Base-by-base conservation (phyloP, 2,797 vertebrate species). In the Anguilla obscura region DNA sequence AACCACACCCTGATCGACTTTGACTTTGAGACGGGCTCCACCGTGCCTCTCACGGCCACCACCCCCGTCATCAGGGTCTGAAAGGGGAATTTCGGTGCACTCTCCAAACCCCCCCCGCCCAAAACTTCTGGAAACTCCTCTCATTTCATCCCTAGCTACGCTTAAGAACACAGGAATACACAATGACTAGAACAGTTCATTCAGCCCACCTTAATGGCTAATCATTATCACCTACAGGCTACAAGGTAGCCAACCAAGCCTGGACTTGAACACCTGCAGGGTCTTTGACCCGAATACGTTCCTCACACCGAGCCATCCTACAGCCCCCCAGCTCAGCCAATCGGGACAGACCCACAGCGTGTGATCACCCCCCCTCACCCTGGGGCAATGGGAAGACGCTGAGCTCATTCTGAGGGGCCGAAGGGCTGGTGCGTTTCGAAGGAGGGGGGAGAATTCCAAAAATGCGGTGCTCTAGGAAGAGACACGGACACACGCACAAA, bases 1-100 rank as follows among this genome's bases (percentile, higher is more conserved):
- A 94, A 96, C 88, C 95, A 96, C 84, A 95, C 96, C 5, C 48
- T 96, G 16, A 95, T 97, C 87, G 95, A 97, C 92, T 95, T 96
- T 91, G 96, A 97, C 94, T 97, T 96, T 89, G 97, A 97, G 91
- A 96, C 96, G 0, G 95, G 97, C 88, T 97, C 97, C 89, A 96
- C 96, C 88, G 94, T 95, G 56, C 96, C 96, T 87, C 96, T 97
- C 69, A 97, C 96, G 0, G 91, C 94, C 16, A 90, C 95, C 85
- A 93, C 94, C 0, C 94, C 96, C 1, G 89, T 89, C 9, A 94
- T 93, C 63, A 90, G 92, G 80, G 93, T 96, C 89, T 97, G 90
- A 96, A 83, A 66, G 91, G 94, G 33, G 48, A 50, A 18, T 3
- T 66, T 30, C 5, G 71, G 69, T 71, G 83, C 60, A 16, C 14